A percentile compares a stretch with the other conserved stretches of the same genome.
Conservation (phyloP, 2,888 invertebrate species). For the Synanthedon andrenaeformis region DNA sequence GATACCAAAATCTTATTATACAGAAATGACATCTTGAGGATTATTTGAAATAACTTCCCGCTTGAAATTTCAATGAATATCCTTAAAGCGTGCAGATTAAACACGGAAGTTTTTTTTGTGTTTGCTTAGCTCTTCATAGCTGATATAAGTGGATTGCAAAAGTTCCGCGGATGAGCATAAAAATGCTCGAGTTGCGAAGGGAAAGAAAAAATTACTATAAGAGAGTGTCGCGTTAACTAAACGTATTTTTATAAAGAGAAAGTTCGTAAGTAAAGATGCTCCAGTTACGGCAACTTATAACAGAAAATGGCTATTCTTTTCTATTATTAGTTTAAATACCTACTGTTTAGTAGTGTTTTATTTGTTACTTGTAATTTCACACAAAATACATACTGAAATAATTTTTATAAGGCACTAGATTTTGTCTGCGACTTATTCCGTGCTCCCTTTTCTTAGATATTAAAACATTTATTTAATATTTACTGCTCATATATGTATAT, state of each 20-base stretch:
- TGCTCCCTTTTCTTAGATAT: no score
- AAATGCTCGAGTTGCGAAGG: conserved; percentile 49
- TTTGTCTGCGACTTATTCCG: no score
- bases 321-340: no score
- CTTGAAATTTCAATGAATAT: conserved; percentile 63
- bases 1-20: neutral
- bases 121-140: conserved; percentile 65
- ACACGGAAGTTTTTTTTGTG: conserved; percentile 56
- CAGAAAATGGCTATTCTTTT: neutral
- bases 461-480: no score
- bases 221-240: conserved; percentile 54
- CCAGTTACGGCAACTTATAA: neutral
- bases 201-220: conserved; percentile 51
- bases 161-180: conserved; percentile 66
- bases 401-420: no score
- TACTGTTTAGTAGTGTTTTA: no score
- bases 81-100: conserved; percentile 64
- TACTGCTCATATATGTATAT: no score
- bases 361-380: no score
- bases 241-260: conserved; percentile 49
- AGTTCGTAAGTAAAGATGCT: conserved; percentile 30
- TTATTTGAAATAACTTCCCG: conserved; percentile 56
- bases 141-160: conserved; percentile 71
- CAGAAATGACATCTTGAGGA: conserved; percentile 21
- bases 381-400: no score